Conservation (phyloP, 2,888 invertebrate genomes). For the Isotomurus palustris region DNA sequence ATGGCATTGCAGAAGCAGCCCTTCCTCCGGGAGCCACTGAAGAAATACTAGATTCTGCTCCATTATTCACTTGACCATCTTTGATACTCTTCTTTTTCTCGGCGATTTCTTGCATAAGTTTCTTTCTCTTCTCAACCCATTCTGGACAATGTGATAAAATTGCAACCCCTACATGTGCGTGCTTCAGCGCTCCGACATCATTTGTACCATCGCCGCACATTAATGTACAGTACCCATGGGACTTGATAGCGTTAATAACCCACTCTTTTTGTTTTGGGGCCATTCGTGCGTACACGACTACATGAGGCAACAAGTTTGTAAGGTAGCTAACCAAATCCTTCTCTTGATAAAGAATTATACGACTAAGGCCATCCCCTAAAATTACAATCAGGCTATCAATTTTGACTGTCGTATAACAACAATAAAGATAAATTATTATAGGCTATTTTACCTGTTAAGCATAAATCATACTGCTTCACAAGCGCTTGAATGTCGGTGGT, state of each 20-base stretch:
- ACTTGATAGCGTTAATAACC: conserved; percentile 82
- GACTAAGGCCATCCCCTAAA: conserved; percentile 32
- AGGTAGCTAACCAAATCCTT: conserved; percentile 36
- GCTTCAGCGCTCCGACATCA: conserved; percentile 97
- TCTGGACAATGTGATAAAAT: conserved; percentile 45
- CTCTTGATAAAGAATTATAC: conserved; percentile 53
- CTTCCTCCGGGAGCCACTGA: conserved; percentile 1
- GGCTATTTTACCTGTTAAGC: conserved; percentile 70
- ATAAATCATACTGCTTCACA: conserved; percentile 75
- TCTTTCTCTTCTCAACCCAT: conserved; percentile 45
- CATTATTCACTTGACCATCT: conserved; percentile 10
- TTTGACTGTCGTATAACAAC: background rate
- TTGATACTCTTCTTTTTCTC: conserved; percentile 22
- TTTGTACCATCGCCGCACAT: conserved; percentile 99
- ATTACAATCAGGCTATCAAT: background rate
- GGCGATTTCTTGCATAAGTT: conserved; percentile 36
- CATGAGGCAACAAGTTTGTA: conserved; percentile 66
- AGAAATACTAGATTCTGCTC: background rate
- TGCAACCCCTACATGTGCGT: conserved; percentile 76
- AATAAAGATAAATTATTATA: background rate
- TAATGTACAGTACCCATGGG: conserved; percentile 79
- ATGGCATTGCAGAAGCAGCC: background rate
- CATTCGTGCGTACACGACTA: conserved; percentile 92
- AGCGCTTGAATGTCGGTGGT: conserved; percentile 28
- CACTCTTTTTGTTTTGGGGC: conserved; percentile 98